Evolutionary conservation across 2,888 invertebrate species (phyloP), one percentile per base, ranked within the genome.

Genomic region (Metellina segmentata): DNA sequence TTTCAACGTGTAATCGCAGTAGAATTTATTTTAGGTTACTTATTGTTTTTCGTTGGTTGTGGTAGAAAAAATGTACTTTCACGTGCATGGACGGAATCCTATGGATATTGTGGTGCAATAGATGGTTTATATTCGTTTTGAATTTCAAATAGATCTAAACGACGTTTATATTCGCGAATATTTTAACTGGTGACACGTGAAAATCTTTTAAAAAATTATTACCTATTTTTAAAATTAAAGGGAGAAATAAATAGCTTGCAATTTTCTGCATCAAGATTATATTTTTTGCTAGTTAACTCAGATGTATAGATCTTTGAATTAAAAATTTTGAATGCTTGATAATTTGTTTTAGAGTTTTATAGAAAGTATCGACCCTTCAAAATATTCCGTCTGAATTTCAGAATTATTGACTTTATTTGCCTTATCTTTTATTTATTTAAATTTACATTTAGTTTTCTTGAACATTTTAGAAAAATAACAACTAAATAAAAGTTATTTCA

Each of bases 191-290:
- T 34, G 34, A 61, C 16, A 9, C 5, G 7, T 9, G 16, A 9
- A 8, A 61, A 61, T 9, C 9, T 11, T 61, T 61, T 61, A 7
- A 7, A 9, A 9, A 61, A 61, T 16, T 61, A 61, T 61, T 61
- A 16, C 16, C 61, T 11, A 16, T 61, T 6, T 61, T 16, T 61
- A 61, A 61, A n/a, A 72, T 52, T 34, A 81, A 90, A 82, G 87
- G 77, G 83, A 85, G 91, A 88, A 88, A 88, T 88, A 91, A 88
- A 85, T 79, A 72, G 48, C 69, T 6, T 91, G 91, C 70, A 52
- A 71, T 19, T 87, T 91, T 88, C 87, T 91, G 49, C 91, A 91
- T 91, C 88, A 91, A 91, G 83, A 85, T 77, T 34, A 16, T 61
- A 61, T 34, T 34, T 34, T 34, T 34, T 34, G 34, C 34, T 34